Evolutionary conservation across 2,888 invertebrate species (phyloP).

Genomic region (Xanthia icteritia): DNA sequence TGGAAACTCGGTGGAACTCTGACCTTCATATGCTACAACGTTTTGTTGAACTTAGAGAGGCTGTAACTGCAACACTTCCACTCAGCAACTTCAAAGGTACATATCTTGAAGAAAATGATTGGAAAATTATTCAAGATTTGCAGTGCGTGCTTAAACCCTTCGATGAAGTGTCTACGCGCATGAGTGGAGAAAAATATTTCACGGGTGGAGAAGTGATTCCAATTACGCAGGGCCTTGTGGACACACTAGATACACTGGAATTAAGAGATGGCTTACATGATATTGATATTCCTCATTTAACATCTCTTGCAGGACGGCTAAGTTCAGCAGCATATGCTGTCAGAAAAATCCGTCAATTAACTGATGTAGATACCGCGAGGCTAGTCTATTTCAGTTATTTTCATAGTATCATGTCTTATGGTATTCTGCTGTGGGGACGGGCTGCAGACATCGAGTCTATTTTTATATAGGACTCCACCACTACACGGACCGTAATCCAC

Average conservation of each 20-base stretch:
- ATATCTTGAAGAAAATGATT: conserved; percentile 13
- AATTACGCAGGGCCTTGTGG: not conserved
- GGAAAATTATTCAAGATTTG: conserved; percentile 13
- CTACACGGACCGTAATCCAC: no score
- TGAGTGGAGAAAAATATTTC: conserved; percentile 15
- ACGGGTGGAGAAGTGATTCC: conserved; percentile 15
- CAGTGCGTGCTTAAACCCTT: conserved; percentile 19
- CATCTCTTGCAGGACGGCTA: no score
- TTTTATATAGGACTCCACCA: no score
- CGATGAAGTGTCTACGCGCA: conserved; percentile 10
- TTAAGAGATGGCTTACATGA: not conserved
- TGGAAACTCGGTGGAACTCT: conserved; percentile 16
- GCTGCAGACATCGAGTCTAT: no score
- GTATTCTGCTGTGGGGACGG: no score
- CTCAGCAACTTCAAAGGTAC: conserved; percentile 16
- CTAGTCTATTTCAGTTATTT: no score
- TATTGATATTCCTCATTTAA: no score
- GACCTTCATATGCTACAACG: conserved; percentile 15
- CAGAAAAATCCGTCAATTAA: no score
- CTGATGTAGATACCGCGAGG: no score
- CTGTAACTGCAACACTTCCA: conserved; percentile 23
- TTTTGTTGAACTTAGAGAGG: conserved; percentile 14
- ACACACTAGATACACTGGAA: not conserved
- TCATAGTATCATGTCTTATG: no score
- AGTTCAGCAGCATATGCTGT: no score